These are phyloP conservation scores for Tanytarsus gracilentus DNA, from an alignment of 2,888 invertebrate species.

Conservation along the genomic window DNA sequence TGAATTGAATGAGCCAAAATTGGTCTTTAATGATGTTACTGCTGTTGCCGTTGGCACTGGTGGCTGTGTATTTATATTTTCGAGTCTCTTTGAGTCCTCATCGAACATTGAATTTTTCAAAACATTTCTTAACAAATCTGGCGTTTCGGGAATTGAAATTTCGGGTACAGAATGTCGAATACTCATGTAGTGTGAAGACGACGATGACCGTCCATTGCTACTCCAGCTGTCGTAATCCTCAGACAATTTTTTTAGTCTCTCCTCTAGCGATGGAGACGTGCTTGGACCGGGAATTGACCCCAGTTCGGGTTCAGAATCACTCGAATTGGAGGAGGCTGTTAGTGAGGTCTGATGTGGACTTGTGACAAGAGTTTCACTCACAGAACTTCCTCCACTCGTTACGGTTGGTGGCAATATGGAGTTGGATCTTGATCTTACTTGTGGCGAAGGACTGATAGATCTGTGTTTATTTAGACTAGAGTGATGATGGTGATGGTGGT, in stretches of 20 bases:
- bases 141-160: constrained; percentile 73
- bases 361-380: constrained; percentile 44
- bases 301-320: constrained; percentile 54
- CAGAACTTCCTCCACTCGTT: constrained; percentile 3
- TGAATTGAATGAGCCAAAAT: constrained; percentile 3
- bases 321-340: constrained; percentile 57
- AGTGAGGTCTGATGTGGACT: constrained; percentile 63
- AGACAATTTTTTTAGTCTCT: constrained; percentile 83
- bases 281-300: constrained; percentile 43
- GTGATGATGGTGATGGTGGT: constrained; percentile 31
- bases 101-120: constrained; percentile 91
- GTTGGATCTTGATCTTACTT: constrained; percentile 31
- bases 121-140: constrained; percentile 86
- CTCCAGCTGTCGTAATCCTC: constrained; percentile 85
- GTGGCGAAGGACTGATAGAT: constrained; percentile 34
- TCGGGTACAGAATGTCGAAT: constrained; percentile 65
- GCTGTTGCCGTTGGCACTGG: constrained; percentile 36
- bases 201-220: constrained; percentile 28
- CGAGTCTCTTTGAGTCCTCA: constrained; percentile 86
- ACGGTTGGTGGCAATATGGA: constrained; percentile 19
- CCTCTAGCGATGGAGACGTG: constrained; percentile 74
- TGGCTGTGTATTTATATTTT: constrained; percentile 56
- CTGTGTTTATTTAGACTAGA: constrained; percentile 42
- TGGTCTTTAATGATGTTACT: neutral
- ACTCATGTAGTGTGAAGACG: constrained; percentile 37